Conservation (phyloP, 2,888 invertebrate species). For the Pherbina coryleti region DNA sequence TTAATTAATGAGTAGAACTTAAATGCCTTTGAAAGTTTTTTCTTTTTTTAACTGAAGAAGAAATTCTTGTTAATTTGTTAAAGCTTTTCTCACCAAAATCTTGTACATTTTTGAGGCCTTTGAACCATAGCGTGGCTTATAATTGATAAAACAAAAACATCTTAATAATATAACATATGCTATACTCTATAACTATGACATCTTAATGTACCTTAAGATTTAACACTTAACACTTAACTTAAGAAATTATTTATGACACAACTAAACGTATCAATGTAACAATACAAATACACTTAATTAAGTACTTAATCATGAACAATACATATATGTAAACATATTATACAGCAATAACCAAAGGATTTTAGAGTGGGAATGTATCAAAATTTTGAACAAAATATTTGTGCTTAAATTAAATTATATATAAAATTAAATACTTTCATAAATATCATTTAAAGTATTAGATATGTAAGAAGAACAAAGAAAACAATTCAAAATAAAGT, state of each 20-base stretch:
- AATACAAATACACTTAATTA: conserved; percentile 40
- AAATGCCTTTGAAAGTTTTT: conserved; percentile 41
- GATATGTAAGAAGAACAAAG: conserved; percentile 39
- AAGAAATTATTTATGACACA: not conserved
- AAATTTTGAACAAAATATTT: conserved; percentile 33
- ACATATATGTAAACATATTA: conserved; percentile 52
- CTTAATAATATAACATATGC: conserved; percentile 39
- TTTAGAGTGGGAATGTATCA: conserved; percentile 53
- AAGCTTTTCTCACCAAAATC: conserved; percentile 8
- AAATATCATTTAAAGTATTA: conserved; percentile 41
- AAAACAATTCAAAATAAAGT: conserved; percentile 27
- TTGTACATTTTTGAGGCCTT: conserved; percentile 65
- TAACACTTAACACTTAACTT: not conserved
- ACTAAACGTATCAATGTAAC: not conserved
- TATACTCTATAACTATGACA: not conserved
- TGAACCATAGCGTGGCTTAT: conserved; percentile 67
- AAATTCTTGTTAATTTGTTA: not conserved
- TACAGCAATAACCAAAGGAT: conserved; percentile 71
- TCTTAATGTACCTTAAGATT: no score
- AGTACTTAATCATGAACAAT: conserved; percentile 42
- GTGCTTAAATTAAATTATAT: conserved; percentile 21
- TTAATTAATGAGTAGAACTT: conserved; percentile 38
- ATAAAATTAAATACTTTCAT: not conserved
- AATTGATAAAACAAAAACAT: conserved; percentile 40
- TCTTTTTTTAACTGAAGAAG: not conserved